Base-by-base conservation (phyloP, 1,140 invertebrate genomes). In the Heterodera schachtii region DNA sequence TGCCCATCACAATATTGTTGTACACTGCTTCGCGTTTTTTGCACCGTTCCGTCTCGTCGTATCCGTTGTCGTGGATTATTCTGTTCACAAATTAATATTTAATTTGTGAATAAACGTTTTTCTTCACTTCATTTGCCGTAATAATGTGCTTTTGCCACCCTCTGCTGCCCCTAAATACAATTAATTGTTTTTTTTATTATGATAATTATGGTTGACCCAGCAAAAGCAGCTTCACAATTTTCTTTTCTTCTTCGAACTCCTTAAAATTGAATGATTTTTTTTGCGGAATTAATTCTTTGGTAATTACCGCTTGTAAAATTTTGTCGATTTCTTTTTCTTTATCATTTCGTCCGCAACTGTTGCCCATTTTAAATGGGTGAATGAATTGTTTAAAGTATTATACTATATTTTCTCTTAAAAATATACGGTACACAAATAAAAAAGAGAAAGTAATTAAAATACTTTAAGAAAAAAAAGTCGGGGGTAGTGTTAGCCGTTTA, bases 21-120 rank as follows among this genome's bases (percentile, higher is more conserved):
- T 94, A 96, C 16, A 97, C 95, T 74, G 97, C 95, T 11, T 95
- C 94, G 84, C 94, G 93, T 90, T 96, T 96, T 89, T 95, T 94
- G 89, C 95, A 93, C 91, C 95, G 95, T 92, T 97, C 96, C 91
- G 96, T 95, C 90, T 93, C 93, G 64, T 93, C 94, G 90, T 96
- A 97, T 64, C 95, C 95, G 81, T 94, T 94, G 91, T 96, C 95
- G 90, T 97, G 95, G 84, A 97, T 96, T 86, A 96, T 96, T 93
- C 91, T 91, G 57, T 46, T 19, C 52, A 52, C 9, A 9, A 52
- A 52, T 16, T 11, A n/a, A 60, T 83, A 41, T 64, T 71, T 7
- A 67, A 67, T 43, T n/a, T 43, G 46, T 3, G 21, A 43, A 41
- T 19, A 21, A 21, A n/a, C 16, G 21, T 69, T 82, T 71, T 64